A percentile compares a stretch with the other conserved stretches of the same genome.
Conservation (phyloP, 2,113 vertebrate genomes). For the Forbesichthys papilliferus region DNA sequence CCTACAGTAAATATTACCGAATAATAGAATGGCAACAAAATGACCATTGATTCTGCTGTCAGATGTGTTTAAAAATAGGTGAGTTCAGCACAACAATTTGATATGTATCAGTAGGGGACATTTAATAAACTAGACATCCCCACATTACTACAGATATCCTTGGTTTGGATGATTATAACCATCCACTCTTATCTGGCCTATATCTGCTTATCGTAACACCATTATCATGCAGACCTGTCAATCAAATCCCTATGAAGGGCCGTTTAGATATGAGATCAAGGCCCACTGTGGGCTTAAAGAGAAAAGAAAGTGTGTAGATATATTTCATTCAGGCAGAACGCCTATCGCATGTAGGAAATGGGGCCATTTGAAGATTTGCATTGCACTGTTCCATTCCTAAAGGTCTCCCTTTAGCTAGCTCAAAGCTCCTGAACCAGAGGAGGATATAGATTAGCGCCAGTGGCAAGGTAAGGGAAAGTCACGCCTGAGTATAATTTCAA, state of each 20-base stretch:
- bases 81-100: not conserved
- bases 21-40: no score
- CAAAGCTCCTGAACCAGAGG: slow-evolving; percentile 28
- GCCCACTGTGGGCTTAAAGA: slow-evolving; percentile 27
- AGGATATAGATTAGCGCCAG: slow-evolving; percentile 22
- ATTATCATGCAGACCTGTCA: slow-evolving; percentile 51
- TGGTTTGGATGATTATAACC: slow-evolving; percentile 57
- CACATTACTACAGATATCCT: not conserved
- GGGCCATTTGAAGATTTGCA: slow-evolving; percentile 61
- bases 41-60: no score
- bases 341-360: slow-evolving; percentile 52
- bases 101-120: slow-evolving; percentile 29
- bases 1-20: no score
- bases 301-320: not conserved
- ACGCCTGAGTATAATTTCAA: slow-evolving; percentile 40
- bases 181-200: slow-evolving; percentile 52
- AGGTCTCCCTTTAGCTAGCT: slow-evolving; percentile 46
- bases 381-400: slow-evolving; percentile 33
- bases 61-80: no score
- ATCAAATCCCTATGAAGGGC: slow-evolving; percentile 53
- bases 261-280: slow-evolving; percentile 56
- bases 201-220: slow-evolving; percentile 43
- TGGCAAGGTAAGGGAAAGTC: slow-evolving; percentile 20
- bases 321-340: slow-evolving; percentile 6
- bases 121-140: slow-evolving; percentile 44